Conservation (phyloP, 2,888 invertebrate genomes). For the Nemotelus pantherinus region DNA sequence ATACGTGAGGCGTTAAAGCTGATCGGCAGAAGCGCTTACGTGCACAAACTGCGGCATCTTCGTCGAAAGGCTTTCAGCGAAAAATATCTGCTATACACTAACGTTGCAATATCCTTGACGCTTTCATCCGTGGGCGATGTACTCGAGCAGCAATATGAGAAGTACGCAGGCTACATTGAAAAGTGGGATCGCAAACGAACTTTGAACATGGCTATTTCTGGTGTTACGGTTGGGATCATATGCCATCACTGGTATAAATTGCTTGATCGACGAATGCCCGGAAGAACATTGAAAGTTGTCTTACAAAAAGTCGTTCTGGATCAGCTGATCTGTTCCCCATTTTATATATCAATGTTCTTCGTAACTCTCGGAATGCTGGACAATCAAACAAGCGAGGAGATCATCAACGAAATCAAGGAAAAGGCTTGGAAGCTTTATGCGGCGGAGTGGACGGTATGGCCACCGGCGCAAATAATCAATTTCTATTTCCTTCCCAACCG, state of each 20-base stretch:
- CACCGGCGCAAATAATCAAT: slow-evolving; percentile 91
- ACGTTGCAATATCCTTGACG: slow-evolving; percentile 78
- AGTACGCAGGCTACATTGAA: slow-evolving; percentile 67
- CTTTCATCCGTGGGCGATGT: slow-evolving; percentile 83
- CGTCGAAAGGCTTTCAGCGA: slow-evolving; percentile 68
- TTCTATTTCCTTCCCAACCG: slow-evolving; percentile 85
- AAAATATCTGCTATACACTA: slow-evolving; percentile 80
- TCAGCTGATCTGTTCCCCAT: slow-evolving; percentile 84
- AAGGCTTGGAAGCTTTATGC: slow-evolving; percentile 83
- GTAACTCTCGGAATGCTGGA: slow-evolving; percentile 79
- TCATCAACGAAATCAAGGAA: slow-evolving; percentile 73
- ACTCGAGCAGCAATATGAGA: slow-evolving; percentile 83
- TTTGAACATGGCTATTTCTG: slow-evolving; percentile 80
- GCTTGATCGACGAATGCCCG: slow-evolving; percentile 78
- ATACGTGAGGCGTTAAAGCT: slow-evolving; percentile 46
- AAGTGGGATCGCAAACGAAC: slow-evolving; percentile 73
- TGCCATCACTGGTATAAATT: slow-evolving; percentile 89
- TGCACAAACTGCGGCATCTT: slow-evolving; percentile 55
- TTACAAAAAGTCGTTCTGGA: slow-evolving; percentile 83
- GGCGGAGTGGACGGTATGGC: slow-evolving; percentile 94
- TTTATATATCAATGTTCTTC: slow-evolving; percentile 82
- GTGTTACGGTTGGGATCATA: slow-evolving; percentile 78
- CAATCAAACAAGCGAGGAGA: slow-evolving; percentile 69
- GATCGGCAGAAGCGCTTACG: slow-evolving; percentile 32
- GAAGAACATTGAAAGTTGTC: slow-evolving; percentile 72